These are phyloP conservation scores for Folsomia manolachei DNA, from an alignment of 2,888 invertebrate genomes.

Conservation along the genomic window DNA sequence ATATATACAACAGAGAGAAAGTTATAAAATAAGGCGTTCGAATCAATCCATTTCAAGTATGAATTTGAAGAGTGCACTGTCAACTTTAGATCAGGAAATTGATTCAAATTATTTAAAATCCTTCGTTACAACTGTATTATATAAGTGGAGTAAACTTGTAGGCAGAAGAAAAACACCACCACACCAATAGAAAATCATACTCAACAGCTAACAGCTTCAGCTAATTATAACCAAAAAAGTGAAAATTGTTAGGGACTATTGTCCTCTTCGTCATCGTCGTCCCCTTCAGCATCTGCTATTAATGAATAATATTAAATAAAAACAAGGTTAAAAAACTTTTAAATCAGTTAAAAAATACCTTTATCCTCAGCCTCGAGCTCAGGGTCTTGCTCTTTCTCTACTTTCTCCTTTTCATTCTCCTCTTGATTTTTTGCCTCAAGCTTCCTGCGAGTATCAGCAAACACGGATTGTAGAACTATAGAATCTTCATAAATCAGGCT, in stretches of 20 bases:
- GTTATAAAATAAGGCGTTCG: neutral
- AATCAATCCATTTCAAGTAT: too few relatives aligned
- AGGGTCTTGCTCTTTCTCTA: neutral
- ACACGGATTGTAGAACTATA: conserved; percentile 84
- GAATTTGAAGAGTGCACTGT: too few relatives aligned
- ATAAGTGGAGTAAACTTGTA: too few relatives aligned
- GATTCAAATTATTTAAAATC: neutral
- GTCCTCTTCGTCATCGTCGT: conserved; percentile 29
- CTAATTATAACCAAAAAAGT: neutral
- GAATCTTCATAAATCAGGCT: conserved; percentile 95
- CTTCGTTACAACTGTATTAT: too few relatives aligned
- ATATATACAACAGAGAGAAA: too few relatives aligned
- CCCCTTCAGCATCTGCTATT: conserved; percentile 34
- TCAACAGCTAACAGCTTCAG: too few relatives aligned
- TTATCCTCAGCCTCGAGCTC: neutral
- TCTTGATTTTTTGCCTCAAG: conserved; percentile 20
- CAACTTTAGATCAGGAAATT: too few relatives aligned
- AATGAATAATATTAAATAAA: neutral
- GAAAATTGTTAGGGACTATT: neutral
- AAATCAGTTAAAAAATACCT: neutral
- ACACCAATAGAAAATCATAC: too few relatives aligned
- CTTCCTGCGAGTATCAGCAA: conserved; percentile 60
- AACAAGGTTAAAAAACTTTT: neutral
- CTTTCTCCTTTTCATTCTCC: neutral
- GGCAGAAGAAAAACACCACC: too few relatives aligned